Evolutionary conservation across 2,888 invertebrate genomes (phyloP).

Genomic region (Tetanocera ferruginea): DNA sequence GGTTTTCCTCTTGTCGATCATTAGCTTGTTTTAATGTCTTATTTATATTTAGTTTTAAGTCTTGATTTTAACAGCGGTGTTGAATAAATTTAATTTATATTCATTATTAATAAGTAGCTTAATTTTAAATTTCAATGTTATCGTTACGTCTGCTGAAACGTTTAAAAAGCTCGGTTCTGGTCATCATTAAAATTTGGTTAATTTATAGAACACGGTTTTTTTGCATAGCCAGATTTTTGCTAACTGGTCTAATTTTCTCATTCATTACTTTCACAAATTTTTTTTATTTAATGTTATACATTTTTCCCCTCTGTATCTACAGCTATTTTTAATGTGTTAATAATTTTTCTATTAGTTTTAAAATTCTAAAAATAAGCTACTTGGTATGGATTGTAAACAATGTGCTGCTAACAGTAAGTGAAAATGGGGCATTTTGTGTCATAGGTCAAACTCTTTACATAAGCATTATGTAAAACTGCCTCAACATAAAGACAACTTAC

Average conservation of each 20-base stretch:
- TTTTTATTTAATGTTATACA: too few species aligned
- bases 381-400: not conserved
- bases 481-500: not conserved
- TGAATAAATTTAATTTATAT: not conserved
- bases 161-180: constrained; percentile 20
- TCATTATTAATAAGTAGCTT: not conserved
- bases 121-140: constrained; percentile 20
- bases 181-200: not conserved
- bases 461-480: not conserved
- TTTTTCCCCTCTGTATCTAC: not conserved
- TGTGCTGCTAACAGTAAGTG: not conserved
- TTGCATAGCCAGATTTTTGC: not conserved
- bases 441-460: not conserved
- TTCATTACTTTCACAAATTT: too few species aligned
- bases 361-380: not conserved
- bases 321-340: not conserved
- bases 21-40: not conserved
- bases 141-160: constrained; percentile 21
- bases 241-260: not conserved
- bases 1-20: not conserved
- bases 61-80: constrained; percentile 26
- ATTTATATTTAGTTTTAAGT: not conserved
- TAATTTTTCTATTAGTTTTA: not conserved
- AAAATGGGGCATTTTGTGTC: not conserved
- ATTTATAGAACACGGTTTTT: not conserved